A percentile compares a stretch with the other conserved stretches of the same genome.
Conservation (phyloP, 2,113 vertebrate genomes). For the Ictalurus punctatus region DNA sequence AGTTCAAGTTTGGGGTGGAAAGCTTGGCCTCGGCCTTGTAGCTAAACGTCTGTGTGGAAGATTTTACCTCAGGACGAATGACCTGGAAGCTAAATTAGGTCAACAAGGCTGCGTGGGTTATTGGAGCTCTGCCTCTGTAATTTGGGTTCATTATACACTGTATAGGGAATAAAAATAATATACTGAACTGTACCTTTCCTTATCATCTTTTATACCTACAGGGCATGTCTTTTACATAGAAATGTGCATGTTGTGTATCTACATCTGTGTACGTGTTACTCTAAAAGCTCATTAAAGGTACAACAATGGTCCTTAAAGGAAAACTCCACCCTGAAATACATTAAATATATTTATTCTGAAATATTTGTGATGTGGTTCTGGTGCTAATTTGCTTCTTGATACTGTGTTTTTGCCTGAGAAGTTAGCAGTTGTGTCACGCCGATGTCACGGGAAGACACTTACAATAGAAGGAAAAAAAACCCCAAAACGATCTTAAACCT, state of each 20-base stretch:
- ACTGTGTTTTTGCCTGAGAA: neutral
- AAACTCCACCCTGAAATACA: neutral
- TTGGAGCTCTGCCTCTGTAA: neutral
- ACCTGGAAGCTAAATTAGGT: slow-evolving; percentile 28
- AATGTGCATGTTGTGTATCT: neutral
- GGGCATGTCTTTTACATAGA: neutral
- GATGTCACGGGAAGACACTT: neutral
- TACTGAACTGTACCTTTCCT: neutral
- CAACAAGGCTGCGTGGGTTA: neutral
- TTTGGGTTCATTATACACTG: neutral
- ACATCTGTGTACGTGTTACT: neutral
- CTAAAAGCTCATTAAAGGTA: neutral
- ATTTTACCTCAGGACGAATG: neutral
- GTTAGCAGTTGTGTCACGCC: neutral
- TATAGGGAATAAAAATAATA: neutral
- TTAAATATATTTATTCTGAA: neutral
- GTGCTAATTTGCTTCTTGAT: neutral
- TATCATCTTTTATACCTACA: neutral
- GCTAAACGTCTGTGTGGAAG: slow-evolving; percentile 14
- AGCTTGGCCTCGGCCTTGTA: slow-evolving; percentile 35
- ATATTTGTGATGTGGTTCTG: neutral
- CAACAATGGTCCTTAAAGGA: neutral
- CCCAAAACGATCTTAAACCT: too few species aligned
- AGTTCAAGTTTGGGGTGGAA: slow-evolving; percentile 55
- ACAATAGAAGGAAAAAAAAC: neutral